phyloP scores from a whole-genome alignment of 2,797 vertebrate species.

The Eurystomus glaucurus region DNA sequence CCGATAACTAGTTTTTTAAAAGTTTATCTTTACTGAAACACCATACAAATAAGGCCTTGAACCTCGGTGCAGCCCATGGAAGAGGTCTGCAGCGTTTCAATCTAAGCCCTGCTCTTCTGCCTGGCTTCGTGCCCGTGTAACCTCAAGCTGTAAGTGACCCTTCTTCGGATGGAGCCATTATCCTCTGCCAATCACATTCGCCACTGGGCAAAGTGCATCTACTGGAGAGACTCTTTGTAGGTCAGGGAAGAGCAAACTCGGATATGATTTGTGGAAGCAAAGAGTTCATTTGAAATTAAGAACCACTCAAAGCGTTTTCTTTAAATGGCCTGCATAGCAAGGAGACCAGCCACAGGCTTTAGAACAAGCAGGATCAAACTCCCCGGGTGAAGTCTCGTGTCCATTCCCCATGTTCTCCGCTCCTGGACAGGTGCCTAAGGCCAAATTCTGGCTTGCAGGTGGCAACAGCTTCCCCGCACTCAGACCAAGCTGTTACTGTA shows the following conservation, averaged over 20 bases:
- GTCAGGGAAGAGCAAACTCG: background rate
- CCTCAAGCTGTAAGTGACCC: background rate
- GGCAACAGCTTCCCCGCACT: background rate
- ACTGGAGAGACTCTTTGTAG: background rate
- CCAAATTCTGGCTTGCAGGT: background rate
- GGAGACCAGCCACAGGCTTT: background rate
- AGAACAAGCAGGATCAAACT: background rate
- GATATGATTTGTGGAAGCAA: background rate
- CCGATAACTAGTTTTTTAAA: background rate
- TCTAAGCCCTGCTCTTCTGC: background rate
- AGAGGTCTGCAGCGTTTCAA: background rate
- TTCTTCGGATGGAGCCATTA: background rate
- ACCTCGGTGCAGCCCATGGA: background rate
- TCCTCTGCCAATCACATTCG: rapidly evolving
- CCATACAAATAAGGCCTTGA: background rate
- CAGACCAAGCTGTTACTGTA: background rate
- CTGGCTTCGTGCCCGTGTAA: background rate
- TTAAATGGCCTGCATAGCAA: background rate
- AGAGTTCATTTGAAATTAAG: background rate
- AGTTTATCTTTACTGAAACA: background rate
- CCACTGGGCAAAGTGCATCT: background rate
- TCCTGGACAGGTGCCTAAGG: rapidly evolving
- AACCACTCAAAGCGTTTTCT: background rate
- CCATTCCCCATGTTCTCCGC: rapidly evolving
- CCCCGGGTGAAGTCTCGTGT: background rate